A percentile compares a stretch with the other conserved stretches of the same genome.
These are phyloP conservation scores for Meriones psammophilus DNA, from an alignment of 2,797 vertebrate species.

Conservation along the genomic window DNA sequence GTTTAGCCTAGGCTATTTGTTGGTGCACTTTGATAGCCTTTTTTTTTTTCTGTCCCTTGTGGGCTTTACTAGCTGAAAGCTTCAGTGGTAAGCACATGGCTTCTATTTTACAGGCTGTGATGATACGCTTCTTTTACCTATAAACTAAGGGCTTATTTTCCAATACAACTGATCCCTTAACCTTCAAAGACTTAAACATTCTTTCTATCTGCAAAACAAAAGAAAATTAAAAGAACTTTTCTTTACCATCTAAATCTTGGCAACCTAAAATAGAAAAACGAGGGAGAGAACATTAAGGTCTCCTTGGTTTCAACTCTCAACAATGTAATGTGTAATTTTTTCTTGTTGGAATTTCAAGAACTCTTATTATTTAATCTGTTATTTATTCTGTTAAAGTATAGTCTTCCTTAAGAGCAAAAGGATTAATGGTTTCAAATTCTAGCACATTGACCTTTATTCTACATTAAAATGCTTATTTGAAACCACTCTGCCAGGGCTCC, in stretches of 20 bases:
- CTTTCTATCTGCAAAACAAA: slow-evolving; percentile 55
- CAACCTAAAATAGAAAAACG: slow-evolving; percentile 73
- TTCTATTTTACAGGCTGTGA: slow-evolving; percentile 21
- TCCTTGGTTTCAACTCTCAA: slow-evolving; percentile 68
- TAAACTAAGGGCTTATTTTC: slow-evolving; percentile 69
- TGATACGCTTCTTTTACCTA: neutral
- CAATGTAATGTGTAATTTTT: slow-evolving; percentile 80
- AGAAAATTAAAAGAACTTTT: slow-evolving; percentile 72
- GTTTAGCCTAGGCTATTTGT: slow-evolving; percentile 9
- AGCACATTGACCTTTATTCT: slow-evolving; percentile 90
- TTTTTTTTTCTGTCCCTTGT: slow-evolving; percentile 52
- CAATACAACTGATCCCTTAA: slow-evolving; percentile 78
- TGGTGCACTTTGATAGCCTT: neutral
- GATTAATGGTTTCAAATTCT: slow-evolving; percentile 91
- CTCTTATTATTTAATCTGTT: slow-evolving; percentile 87
- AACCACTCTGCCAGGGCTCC: slow-evolving; percentile 87
- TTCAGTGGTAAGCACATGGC: slow-evolving; percentile 58
- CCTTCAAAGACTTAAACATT: slow-evolving; percentile 78
- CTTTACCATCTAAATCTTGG: slow-evolving; percentile 82
- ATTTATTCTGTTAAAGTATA: slow-evolving; percentile 88
- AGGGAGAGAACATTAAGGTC: slow-evolving; percentile 72
- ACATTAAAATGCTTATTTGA: slow-evolving; percentile 91
- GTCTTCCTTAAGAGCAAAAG: slow-evolving; percentile 89
- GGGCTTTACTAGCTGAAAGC: slow-evolving; percentile 20
- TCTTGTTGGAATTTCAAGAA: slow-evolving; percentile 84